Percentiles rank a stretch among this genome's conserved stretches.
These are phyloP conservation scores for Araneus ventricosus DNA, from an alignment of 1,140 invertebrate species.

Conservation along the genomic window DNA sequence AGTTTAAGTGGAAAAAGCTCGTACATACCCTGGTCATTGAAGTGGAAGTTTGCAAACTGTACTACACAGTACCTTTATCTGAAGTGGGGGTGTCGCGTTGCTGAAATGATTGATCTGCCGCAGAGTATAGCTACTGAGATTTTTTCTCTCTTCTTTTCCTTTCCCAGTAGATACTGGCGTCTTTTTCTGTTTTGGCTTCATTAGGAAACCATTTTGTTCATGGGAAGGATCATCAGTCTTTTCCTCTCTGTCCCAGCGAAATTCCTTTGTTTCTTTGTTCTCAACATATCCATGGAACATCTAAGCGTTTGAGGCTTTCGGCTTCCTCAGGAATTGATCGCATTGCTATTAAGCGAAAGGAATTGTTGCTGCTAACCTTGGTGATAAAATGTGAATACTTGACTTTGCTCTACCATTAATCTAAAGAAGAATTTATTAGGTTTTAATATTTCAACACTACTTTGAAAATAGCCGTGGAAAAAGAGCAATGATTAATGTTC, in stretches of 20 bases:
- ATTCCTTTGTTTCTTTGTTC: slow-evolving; percentile 57
- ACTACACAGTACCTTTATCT: slow-evolving; percentile 43
- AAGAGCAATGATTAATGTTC: background rate
- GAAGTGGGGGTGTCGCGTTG: slow-evolving; percentile 34
- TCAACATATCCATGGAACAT: slow-evolving; percentile 30
- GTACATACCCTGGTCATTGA: slow-evolving; percentile 31
- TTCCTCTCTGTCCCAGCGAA: slow-evolving; percentile 17
- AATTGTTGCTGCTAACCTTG: slow-evolving; percentile 44
- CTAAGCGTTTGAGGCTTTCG: slow-evolving; percentile 31
- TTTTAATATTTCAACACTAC: background rate
- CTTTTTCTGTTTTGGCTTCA: slow-evolving; percentile 58
- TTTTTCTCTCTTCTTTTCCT: slow-evolving; percentile 14
- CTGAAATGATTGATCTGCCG: slow-evolving; percentile 52
- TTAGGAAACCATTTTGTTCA: slow-evolving; percentile 65
- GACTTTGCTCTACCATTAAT: background rate
- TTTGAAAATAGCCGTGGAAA: background rate
- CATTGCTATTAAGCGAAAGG: slow-evolving; percentile 39
- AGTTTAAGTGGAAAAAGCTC: slow-evolving; percentile 16
- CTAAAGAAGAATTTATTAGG: slow-evolving; percentile 2
- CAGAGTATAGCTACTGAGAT: slow-evolving; percentile 24
- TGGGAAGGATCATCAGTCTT: slow-evolving; percentile 56
- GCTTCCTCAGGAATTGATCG: slow-evolving; percentile 45
- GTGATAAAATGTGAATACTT: slow-evolving; percentile 58
- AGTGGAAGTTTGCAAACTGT: slow-evolving; percentile 44
- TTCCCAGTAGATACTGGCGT: slow-evolving; percentile 17